Evolutionary conservation across 1,140 invertebrate species (phyloP).

Genomic region (Ceratitis capitata): DNA sequence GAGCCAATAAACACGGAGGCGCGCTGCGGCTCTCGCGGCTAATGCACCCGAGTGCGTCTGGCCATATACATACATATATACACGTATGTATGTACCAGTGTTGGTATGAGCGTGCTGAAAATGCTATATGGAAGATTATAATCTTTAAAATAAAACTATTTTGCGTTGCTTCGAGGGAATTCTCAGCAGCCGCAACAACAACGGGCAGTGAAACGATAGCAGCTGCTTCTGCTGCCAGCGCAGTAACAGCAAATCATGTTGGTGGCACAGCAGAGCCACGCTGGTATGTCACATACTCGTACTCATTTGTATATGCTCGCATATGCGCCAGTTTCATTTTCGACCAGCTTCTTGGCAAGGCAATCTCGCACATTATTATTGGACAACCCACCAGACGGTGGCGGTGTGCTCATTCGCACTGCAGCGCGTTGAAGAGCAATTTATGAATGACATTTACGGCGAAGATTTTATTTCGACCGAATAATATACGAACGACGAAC

Average conservation of each 20-base stretch:
- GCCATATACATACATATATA: not conserved
- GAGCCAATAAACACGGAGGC: not conserved
- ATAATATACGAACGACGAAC: conserved; percentile 31
- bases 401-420: not conserved
- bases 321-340: no score
- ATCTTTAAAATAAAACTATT: conserved; percentile 26
- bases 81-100: not conserved
- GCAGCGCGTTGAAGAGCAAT: conserved; percentile 13
- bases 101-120: conserved; percentile 26
- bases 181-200: not conserved
- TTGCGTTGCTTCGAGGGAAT: not conserved
- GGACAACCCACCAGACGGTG: not conserved
- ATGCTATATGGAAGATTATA: conserved; percentile 18
- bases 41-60: not conserved
- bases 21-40: not conserved
- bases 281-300: not conserved
- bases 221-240: conserved; percentile 16
- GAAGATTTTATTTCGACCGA: conserved; percentile 28
- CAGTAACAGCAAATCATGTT: conserved; percentile 25
- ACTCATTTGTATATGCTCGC: not conserved
- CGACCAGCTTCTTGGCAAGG: no score
- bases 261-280: not conserved
- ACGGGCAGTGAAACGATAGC: not conserved
- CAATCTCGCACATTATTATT: no score
- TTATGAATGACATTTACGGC: conserved; percentile 38